Base-by-base conservation (phyloP, 2,888 invertebrate species). In the Zygothrica quintamaculata region DNA sequence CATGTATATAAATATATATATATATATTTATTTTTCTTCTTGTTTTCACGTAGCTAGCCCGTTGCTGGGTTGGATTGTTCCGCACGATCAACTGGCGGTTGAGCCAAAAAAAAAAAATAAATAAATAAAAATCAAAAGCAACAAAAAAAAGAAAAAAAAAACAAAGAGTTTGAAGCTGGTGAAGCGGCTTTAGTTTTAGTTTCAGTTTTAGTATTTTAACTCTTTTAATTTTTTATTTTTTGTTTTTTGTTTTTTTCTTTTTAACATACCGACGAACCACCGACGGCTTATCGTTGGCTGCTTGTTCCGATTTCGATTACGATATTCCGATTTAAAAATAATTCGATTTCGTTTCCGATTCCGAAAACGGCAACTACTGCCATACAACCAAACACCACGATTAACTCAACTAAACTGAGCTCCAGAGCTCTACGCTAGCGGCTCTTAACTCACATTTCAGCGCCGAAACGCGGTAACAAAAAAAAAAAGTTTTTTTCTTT, bases 351-450 rank as follows among this genome's bases (percentile, higher is more conserved):
- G 65, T 65, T 53, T 43, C n/a, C 47, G 58, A 57, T 55, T 52
- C 52, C 73, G 74, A 47, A 43, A 43, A 42, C 37, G 46, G 44
- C 25, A 36, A 42, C 51, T 52, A 12, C 56, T 62, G 50, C 58
- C 37, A 56, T 50, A 53, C 88, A 84, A 88, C 89, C 77, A 66
- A 74, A 74, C 77, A 74, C 81, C 76, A 84, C 77, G 80, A 74
- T 70, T 72, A 84, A 69, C 88, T 76, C 78, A 78, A 75, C 76
- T 69, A 84, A 89, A 88, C 88, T 88, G 86, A 65, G 89, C 88
- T 88, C 86, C 66, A 77, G 70, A 61, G 51, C 70, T 65, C 55
- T 66, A 46, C 57, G 69, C 77, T 60, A 75, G 55, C 69, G 75
- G 65, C 87, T 89, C 88, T 88, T 89, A 89, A 89, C 88, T 72